Evolutionary conservation across 2,888 invertebrate genomes (phyloP).

Genomic region (Aelia acuminata): DNA sequence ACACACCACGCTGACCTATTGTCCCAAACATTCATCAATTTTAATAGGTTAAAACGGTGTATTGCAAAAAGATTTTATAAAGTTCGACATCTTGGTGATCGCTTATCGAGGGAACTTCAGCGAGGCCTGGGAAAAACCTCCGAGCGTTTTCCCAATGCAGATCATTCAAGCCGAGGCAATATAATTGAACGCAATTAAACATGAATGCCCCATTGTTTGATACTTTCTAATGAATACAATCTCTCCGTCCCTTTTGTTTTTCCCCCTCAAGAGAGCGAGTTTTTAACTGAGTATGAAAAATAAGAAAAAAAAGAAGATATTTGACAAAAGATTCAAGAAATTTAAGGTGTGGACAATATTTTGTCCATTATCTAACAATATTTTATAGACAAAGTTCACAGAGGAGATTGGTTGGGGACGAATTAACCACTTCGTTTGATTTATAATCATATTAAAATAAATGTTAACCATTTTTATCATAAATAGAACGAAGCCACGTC

Average conservation of each 20-base stretch:
- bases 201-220: neutral
- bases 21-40: neutral
- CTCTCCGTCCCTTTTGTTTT: neutral
- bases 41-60: neutral
- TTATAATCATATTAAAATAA: too few species aligned
- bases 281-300: neutral
- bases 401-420: neutral
- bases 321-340: neutral
- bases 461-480: neutral
- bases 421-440: too few species aligned
- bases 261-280: neutral
- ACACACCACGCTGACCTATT: neutral
- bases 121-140: neutral
- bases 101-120: neutral
- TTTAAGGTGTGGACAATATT: too few species aligned
- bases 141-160: constrained; percentile 1
- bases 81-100: neutral
- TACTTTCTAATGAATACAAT: constrained; percentile 15
- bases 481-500: neutral
- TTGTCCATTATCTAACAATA: too few species aligned
- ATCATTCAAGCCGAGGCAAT: neutral
- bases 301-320: neutral
- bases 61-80: neutral
- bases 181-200: neutral
- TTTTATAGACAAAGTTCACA: too few species aligned